Conservation (phyloP, 2,113 vertebrate species). For the Clupea harengus region DNA sequence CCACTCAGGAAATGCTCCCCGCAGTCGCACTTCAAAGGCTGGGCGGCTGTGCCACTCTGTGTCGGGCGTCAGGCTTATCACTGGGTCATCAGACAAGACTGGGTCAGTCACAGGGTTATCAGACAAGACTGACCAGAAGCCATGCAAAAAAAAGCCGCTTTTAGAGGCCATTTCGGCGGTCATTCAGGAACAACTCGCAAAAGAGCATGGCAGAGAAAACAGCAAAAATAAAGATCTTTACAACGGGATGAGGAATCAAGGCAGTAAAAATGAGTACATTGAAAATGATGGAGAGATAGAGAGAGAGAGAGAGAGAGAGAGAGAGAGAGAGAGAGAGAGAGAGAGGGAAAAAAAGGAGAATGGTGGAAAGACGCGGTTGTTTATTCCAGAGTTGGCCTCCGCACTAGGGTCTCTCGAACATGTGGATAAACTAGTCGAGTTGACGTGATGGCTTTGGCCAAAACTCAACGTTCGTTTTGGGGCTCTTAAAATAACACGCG, state of each 20-base stretch:
- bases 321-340: background rate
- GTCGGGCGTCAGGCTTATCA: background rate
- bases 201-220: background rate
- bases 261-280: no score
- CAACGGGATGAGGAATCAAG: background rate
- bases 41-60: background rate
- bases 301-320: background rate
- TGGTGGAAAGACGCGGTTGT: background rate
- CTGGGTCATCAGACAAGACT: background rate
- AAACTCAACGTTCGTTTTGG: background rate
- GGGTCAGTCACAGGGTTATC: background rate
- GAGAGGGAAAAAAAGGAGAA: background rate
- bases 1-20: background rate
- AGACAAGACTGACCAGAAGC: background rate
- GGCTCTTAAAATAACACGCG: constrained; percentile 35
- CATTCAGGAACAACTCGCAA: background rate
- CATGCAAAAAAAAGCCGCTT: background rate
- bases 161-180: background rate
- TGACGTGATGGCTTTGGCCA: constrained; percentile 27
- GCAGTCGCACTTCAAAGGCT: background rate
- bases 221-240: background rate
- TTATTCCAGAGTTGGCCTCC: background rate
- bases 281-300: background rate
- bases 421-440: constrained; percentile 1
- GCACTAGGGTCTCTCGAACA: background rate